Conservation (phyloP, 1,140 invertebrate genomes). For the Colletes gigas region DNA sequence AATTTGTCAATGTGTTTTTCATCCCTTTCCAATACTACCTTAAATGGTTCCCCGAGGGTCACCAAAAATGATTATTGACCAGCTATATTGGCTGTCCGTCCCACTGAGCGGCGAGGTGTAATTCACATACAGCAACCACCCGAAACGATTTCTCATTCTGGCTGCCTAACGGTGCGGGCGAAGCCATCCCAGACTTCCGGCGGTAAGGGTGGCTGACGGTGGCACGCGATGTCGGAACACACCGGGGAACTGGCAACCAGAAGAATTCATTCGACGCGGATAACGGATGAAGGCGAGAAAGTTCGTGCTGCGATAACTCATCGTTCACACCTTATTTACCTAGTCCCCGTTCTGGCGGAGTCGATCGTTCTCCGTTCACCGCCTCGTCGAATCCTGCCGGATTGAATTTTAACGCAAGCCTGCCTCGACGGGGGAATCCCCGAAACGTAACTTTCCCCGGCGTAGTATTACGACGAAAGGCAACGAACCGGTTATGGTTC, state of each 20-base stretch:
- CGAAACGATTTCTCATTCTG: conserved; percentile 56
- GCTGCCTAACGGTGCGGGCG: background rate
- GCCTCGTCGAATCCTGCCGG: conserved; percentile 13
- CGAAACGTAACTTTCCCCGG: too few species aligned
- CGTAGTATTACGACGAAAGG: too few species aligned
- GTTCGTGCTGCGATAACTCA: conserved; percentile 62
- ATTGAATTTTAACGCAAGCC: conserved; percentile 57
- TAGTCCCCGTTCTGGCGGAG: conserved; percentile 32
- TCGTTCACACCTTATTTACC: conserved; percentile 66
- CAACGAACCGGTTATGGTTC: too few species aligned
- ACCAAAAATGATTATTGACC: too few species aligned
- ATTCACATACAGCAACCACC: conserved; percentile 42
- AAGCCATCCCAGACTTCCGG: background rate
- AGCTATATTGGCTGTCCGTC: conserved; percentile 11
- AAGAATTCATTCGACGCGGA: conserved; percentile 56
- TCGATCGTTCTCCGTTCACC: conserved; percentile 41
- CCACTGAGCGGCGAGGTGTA: conserved; percentile 27
- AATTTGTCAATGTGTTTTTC: too few species aligned
- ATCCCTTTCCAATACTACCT: too few species aligned
- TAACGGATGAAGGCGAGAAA: conserved; percentile 60
- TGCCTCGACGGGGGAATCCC: background rate
- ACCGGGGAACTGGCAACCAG: conserved; percentile 31
- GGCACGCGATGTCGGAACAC: conserved; percentile 41
- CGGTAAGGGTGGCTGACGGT: conserved; percentile 1
- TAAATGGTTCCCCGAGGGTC: too few species aligned